These are phyloP conservation scores for Chelonus formosanus DNA, from an alignment of 2,888 invertebrate species.

Conservation along the genomic window DNA sequence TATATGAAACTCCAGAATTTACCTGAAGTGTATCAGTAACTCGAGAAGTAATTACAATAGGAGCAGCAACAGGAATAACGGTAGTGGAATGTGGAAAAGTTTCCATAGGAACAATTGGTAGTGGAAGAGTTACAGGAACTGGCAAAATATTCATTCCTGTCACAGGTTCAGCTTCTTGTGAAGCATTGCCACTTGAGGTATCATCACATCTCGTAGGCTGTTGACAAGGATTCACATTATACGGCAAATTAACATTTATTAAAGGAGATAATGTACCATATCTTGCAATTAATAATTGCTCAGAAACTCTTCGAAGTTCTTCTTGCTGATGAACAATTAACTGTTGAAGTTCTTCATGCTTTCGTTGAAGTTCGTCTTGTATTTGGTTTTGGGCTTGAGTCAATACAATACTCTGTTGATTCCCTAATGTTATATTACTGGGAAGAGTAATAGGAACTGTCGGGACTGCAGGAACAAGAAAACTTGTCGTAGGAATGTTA, in stretches of 20 bases:
- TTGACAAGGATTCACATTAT: conserved; percentile 50
- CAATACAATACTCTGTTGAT: conserved; percentile 67
- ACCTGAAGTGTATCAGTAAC: conserved; percentile 38
- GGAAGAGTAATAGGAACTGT: conserved; percentile 31
- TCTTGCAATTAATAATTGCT: conserved; percentile 83
- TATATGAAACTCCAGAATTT: conserved; percentile 41
- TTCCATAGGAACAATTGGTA: conserved; percentile 56
- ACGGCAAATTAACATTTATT: conserved; percentile 60
- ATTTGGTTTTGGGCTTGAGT: conserved; percentile 69
- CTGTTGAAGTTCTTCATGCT: conserved; percentile 86
- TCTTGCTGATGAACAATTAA: conserved; percentile 87
- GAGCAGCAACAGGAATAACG: conserved; percentile 51
- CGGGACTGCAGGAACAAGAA: conserved; percentile 40
- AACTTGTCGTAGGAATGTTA: conserved; percentile 44
- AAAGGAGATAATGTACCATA: conserved; percentile 72
- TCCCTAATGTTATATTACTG: conserved; percentile 51
- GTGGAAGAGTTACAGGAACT: conserved; percentile 50
- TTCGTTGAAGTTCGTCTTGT: conserved; percentile 70
- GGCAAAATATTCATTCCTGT: conserved; percentile 51
- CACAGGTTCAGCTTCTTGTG: background rate
- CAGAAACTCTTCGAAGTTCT: conserved; percentile 84
- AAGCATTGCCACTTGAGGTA: conserved; percentile 6
- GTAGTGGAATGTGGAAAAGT: conserved; percentile 54
- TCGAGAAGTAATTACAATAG: conserved; percentile 47
- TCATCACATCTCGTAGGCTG: conserved; percentile 31